A percentile compares a stretch with the other conserved stretches of the same genome.
These are phyloP conservation scores for Poecilus cupreus DNA, from an alignment of 2,888 invertebrate genomes.

Conservation along the genomic window DNA sequence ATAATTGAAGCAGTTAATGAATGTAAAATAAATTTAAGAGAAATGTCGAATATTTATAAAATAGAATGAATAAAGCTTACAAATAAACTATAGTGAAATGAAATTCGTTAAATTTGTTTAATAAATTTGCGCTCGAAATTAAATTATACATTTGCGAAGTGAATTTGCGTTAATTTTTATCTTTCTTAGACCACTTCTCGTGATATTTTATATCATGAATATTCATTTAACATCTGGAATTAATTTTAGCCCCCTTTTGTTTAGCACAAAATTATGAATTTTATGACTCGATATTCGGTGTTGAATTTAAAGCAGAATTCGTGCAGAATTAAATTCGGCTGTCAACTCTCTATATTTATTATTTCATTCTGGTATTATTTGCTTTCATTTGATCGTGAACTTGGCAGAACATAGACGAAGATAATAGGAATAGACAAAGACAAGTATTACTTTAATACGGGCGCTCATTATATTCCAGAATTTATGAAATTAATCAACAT, in stretches of 20 bases:
- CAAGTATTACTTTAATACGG: background rate
- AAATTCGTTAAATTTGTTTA: constrained; percentile 6
- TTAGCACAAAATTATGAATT: constrained; percentile 57
- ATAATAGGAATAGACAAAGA: background rate
- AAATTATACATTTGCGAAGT: background rate
- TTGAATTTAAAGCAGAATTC: constrained; percentile 54
- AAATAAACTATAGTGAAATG: background rate
- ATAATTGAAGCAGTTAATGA: too few relatives aligned
- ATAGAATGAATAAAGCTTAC: background rate
- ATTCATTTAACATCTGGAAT: constrained; percentile 55
- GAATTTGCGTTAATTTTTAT: constrained; percentile 46
- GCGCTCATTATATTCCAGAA: background rate
- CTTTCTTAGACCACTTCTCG: constrained; percentile 48
- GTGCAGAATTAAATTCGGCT: constrained; percentile 49
- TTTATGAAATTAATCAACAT: background rate
- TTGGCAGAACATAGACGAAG: constrained; percentile 2
- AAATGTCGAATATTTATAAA: too few relatives aligned
- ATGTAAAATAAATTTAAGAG: too few relatives aligned
- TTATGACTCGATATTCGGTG: constrained; percentile 56
- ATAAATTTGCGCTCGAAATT: background rate
- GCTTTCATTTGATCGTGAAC: background rate
- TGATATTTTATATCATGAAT: constrained; percentile 50
- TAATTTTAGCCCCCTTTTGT: constrained; percentile 53
- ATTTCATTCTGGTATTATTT: constrained; percentile 49
- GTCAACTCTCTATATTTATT: constrained; percentile 54